Evolutionary conservation across 2,113 vertebrate genomes (phyloP), one percentile per base, ranked within the genome.

Genomic region (Choloepus hoffmanni): DNA sequence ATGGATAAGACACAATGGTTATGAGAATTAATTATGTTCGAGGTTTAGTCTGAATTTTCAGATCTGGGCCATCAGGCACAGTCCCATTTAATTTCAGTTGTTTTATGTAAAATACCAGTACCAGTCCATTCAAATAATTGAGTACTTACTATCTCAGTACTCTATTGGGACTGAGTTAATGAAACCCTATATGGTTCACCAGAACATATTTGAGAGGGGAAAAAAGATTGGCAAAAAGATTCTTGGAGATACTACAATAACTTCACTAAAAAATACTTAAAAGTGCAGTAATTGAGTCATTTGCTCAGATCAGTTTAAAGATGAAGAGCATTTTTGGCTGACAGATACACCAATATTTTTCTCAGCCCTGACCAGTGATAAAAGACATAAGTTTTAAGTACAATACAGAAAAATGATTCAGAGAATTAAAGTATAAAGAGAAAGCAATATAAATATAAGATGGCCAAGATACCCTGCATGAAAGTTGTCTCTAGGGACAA

Each of bases 101-200:
- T 19, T 73, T 95, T 85, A 74, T 65, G 55, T 60, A 90, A 85
- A 92, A 73, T 74, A 85, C 43, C 50, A 95, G 36, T 48, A 93
- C 43, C 30, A 79, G 58, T 65, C 28, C 23, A 84, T 83, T 94
- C 40, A 89, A 86, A 84, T 83, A 70, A 55, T 33, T 74, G 33
- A 93, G 16, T 50, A 85, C 70, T 89, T 93, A 76, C n/a, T 89
- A 55, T 5, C 40, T 62, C 72, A 45, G 91, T 89, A 45, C 14
- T 89, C 13, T 67, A 62, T 87, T 9, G 73, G 30, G 7, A 81
- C 13, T 87, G 58, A 92, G 45, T 89, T 87, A 96, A 72, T 62
- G 33, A 86, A 92, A 77, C 16, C 50, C 73, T 92, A 16, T 70
- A 76, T 53, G 48, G 33, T 45, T 84, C 40, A 81, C 79, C 45